Conservation (phyloP, 2,888 invertebrate genomes). For the Chrysina gloriosa region DNA sequence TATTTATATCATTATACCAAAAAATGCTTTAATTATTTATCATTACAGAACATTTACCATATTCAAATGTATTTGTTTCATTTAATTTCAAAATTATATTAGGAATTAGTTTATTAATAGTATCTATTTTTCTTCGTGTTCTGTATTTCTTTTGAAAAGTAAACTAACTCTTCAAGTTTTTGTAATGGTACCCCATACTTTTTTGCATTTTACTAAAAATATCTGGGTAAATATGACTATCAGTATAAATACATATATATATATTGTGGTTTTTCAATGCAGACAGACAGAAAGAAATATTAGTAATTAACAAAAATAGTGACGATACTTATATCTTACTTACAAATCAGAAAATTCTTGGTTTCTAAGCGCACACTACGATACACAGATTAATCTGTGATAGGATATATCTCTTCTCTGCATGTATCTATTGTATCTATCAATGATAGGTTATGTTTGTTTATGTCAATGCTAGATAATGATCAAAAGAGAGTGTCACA, state of each 20-base stretch:
- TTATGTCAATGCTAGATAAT: too few relatives aligned
- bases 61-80: neutral
- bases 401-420: too few relatives aligned
- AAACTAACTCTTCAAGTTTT: constrained; percentile 8
- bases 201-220: constrained; percentile 21
- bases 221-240: neutral
- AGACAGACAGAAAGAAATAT: neutral
- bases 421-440: too few relatives aligned
- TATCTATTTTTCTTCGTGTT: constrained; percentile 5
- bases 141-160: constrained; percentile 17
- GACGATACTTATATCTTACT: neutral
- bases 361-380: too few relatives aligned
- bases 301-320: neutral
- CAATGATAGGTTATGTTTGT: too few relatives aligned
- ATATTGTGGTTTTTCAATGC: constrained; percentile 3
- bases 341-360: neutral
- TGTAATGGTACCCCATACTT: constrained; percentile 9
- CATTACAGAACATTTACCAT: neutral
- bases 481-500: too few relatives aligned
- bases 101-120: constrained; percentile 12
- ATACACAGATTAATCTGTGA: too few relatives aligned
- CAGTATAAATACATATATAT: too few relatives aligned
- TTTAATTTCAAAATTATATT: neutral
- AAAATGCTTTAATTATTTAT: neutral
- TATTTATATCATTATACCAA: neutral